Conservation (phyloP, 2,113 vertebrate genomes). For the Tamias sibiricus region DNA sequence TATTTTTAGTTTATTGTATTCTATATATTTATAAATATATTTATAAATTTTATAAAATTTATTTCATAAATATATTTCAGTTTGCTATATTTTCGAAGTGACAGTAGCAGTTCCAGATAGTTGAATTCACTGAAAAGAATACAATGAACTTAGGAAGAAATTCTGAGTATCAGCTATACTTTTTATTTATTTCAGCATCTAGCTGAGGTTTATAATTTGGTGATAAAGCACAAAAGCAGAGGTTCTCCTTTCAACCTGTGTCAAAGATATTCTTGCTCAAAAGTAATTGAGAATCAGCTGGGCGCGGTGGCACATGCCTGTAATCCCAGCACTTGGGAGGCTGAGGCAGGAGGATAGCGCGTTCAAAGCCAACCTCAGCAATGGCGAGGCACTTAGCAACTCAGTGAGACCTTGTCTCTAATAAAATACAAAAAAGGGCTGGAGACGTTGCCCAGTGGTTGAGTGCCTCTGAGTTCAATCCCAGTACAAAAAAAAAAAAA, state of each 20-base stretch:
- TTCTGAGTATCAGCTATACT: neutral
- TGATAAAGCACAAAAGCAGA: neutral
- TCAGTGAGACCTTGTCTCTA: no score
- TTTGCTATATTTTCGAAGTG: constrained; percentile 27
- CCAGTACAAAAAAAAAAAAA: no score
- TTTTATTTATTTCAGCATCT: constrained; percentile 45
- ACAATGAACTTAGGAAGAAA: constrained; percentile 6
- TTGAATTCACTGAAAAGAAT: constrained; percentile 55
- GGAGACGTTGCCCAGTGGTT: no score
- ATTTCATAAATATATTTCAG: neutral
- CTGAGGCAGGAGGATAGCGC: no score
- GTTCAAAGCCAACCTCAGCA: no score
- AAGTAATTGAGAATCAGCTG: constrained; percentile 53
- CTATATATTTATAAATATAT: neutral
- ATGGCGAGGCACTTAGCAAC: no score
- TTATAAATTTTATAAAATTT: no score
- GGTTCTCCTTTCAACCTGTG: neutral
- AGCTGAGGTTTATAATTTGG: constrained; percentile 42
- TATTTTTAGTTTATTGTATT: neutral
- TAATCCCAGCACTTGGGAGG: no score
- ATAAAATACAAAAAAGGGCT: no score
- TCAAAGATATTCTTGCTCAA: constrained; percentile 31
- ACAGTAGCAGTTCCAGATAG: constrained; percentile 18
- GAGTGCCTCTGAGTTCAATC: no score
- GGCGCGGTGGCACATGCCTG: no score